Conservation (phyloP, 1,140 invertebrate genomes). For the Centruroides sculpturatus region DNA sequence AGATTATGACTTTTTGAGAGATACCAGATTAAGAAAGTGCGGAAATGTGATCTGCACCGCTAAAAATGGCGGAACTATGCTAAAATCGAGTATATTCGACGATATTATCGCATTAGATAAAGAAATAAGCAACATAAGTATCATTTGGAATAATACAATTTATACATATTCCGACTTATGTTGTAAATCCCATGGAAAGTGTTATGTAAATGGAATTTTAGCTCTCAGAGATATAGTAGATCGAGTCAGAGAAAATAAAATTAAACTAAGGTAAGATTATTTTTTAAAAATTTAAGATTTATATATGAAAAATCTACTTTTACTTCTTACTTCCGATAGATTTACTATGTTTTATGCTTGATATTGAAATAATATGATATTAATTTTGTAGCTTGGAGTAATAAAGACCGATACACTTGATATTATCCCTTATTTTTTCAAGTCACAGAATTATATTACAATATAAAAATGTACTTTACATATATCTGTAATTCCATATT, state of each 20-base stretch:
- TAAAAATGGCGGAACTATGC: conserved; percentile 63
- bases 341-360: too few relatives aligned
- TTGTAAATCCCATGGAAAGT: conserved; percentile 58
- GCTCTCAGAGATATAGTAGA: conserved; percentile 62
- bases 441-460: too few relatives aligned
- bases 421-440: too few relatives aligned
- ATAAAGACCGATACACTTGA: too few relatives aligned
- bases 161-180: conserved; percentile 64
- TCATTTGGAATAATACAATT: too few relatives aligned
- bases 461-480: too few relatives aligned
- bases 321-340: too few relatives aligned
- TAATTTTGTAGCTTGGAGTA: too few relatives aligned
- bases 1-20: conserved; percentile 63
- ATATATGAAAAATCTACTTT: too few relatives aligned
- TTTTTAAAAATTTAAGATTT: too few relatives aligned
- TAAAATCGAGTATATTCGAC: conserved; percentile 56
- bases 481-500: too few relatives aligned
- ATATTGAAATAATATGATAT: too few relatives aligned
- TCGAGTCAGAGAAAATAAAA: conserved; percentile 42
- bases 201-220: conserved; percentile 69
- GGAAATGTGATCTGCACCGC: conserved; percentile 65
- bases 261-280: conserved; percentile 46
- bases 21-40: conserved; percentile 74
- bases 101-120: conserved; percentile 52
- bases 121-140: conserved; percentile 27